phyloP scores from a whole-genome alignment of 2,113 vertebrate species.

The Brienomyrus longianalis region DNA sequence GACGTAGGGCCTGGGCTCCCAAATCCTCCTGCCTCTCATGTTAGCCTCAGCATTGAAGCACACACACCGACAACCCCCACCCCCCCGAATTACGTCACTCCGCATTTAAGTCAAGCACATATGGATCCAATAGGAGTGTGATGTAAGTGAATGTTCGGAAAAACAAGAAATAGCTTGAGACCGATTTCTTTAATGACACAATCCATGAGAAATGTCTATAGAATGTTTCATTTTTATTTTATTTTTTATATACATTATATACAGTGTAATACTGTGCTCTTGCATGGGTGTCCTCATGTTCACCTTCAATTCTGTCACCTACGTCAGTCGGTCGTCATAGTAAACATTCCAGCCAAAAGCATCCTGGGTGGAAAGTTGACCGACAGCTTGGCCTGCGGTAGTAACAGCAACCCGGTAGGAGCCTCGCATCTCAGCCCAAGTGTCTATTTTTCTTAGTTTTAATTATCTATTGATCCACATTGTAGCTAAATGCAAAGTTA shows the following conservation, averaged over 20 bases:
- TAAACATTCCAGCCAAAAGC: neutral
- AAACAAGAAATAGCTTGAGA: neutral
- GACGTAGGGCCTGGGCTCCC: neutral
- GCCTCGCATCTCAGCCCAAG: neutral
- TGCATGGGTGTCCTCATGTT: neutral
- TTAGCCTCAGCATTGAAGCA: neutral
- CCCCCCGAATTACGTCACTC: neutral
- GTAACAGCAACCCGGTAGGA: neutral
- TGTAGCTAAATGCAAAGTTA: neutral
- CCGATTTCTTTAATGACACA: neutral
- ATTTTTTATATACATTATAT: neutral
- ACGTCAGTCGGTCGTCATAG: neutral
- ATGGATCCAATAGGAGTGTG: constrained; percentile 4
- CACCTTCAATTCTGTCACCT: neutral
- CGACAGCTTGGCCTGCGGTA: neutral
- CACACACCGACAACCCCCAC: neutral
- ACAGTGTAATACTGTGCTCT: neutral
- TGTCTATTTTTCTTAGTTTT: neutral
- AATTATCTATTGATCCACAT: neutral
- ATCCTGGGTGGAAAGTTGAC: neutral
- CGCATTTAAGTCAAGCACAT: neutral
- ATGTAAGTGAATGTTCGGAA: neutral
- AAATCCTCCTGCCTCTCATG: neutral
- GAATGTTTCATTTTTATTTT: neutral
- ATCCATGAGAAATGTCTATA: neutral